Evolutionary conservation across 2,113 vertebrate species (phyloP), one percentile per base, ranked within the genome.

Genomic region (Panthera uncia): DNA sequence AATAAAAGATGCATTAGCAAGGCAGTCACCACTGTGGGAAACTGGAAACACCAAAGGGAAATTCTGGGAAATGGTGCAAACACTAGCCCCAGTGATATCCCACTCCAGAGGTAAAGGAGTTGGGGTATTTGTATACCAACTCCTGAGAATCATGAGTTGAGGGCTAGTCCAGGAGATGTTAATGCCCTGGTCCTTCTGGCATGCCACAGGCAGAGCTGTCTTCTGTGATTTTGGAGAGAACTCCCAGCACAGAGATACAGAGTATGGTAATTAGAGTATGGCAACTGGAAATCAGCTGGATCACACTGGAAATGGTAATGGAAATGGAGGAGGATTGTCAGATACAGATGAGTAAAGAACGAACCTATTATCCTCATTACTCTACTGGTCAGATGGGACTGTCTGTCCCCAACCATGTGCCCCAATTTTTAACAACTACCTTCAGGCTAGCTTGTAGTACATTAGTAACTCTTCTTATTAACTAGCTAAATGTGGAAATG

Each of bases 41-140:
- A 81, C 66, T 74, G 55, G 65, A 95, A 81, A 92, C 86, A 92
- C 19, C n/a, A 87, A 29, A 81, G n/a, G 45, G 29, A 88, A 69
- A 55, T 92, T 73, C 45, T 55, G 45, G 57, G 29, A 87, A 66
- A 45, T 66, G n/a, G n/a, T 82, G 55, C 84, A 92, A 88, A 65
- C 55, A 90, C 36, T 88, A 45, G 52, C 16, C 33, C 73, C 41
- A 65, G 4, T 0, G 14, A 92, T 73, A 65, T 55, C 14, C 66
- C 4, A 45, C 7, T 29, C n/a, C n/a, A 45, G 36, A 88, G 55
- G 4, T 63, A 15, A 50, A 8, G 41, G 41, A 82, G 23, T 27
- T 57, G 38, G 23, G 48, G 23, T 79, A 88, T 83, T 78, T 69
- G 68, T n/a, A 81, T 16, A 88, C 23, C 5, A 89, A 1, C 31